Evolutionary conservation across 2,113 vertebrate genomes (phyloP).

Genomic region (Seriola aureovittata): DNA sequence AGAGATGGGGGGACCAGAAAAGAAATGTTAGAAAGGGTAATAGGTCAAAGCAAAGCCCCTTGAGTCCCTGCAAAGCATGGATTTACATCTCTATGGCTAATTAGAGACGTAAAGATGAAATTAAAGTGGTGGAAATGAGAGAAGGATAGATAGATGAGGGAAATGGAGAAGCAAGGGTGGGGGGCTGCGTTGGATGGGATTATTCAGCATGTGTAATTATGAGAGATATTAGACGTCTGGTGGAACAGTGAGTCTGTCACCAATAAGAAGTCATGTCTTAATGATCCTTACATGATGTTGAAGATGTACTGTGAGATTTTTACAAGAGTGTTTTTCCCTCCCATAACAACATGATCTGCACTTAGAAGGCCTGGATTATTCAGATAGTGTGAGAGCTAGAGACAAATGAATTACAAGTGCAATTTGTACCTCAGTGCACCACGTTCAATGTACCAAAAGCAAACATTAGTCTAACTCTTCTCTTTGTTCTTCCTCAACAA

Average conservation of each 20-base stretch:
- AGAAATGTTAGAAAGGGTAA: constrained; percentile 61
- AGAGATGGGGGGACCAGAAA: constrained; percentile 16
- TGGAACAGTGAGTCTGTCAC: constrained; percentile 39
- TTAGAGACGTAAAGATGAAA: constrained; percentile 74
- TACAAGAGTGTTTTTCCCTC: background rate
- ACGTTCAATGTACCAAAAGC: constrained; percentile 23
- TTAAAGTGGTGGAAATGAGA: constrained; percentile 68
- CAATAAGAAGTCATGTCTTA: constrained; percentile 55
- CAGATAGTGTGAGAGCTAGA: background rate
- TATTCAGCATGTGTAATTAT: constrained; percentile 66
- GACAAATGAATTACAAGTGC: constrained; percentile 23
- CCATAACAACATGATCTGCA: constrained; percentile 10
- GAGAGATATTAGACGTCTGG: constrained; percentile 65
- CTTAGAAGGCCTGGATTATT: background rate
- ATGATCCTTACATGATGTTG: constrained; percentile 52
- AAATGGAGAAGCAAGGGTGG: constrained; percentile 9
- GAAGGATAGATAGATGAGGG: constrained; percentile 44
- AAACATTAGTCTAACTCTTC: constrained; percentile 26
- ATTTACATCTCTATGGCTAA: constrained; percentile 76
- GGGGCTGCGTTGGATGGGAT: constrained; percentile 38
- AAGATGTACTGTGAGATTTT: constrained; percentile 39
- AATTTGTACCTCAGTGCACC: constrained; percentile 20
- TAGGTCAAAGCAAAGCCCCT: constrained; percentile 56
- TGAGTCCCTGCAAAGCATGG: constrained; percentile 59
- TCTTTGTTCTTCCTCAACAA: constrained; percentile 33